Conservation (phyloP, 2,888 invertebrate species). For the Melanostoma scalare region DNA sequence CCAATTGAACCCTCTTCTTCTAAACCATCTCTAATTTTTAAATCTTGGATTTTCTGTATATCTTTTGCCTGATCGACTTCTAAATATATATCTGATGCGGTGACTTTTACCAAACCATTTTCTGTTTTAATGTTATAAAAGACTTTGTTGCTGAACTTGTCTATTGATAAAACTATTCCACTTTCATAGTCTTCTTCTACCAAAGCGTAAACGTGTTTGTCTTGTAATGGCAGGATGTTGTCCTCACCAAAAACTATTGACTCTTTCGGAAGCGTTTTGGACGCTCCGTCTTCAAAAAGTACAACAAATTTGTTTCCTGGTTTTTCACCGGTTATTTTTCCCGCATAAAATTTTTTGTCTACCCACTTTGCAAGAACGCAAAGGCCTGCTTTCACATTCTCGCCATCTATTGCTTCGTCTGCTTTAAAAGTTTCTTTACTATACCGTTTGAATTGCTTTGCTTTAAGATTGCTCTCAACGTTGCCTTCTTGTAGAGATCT, state of each 20-base stretch:
- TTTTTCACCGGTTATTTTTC: constrained; percentile 84
- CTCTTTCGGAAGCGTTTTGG: constrained; percentile 84
- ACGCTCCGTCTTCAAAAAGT: constrained; percentile 86
- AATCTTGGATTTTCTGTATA: constrained; percentile 80
- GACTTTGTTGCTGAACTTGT: constrained; percentile 81
- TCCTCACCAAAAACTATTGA: constrained; percentile 85
- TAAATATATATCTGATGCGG: constrained; percentile 83
- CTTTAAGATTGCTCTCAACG: constrained; percentile 64
- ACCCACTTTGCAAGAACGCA: constrained; percentile 87
- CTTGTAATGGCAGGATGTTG: constrained; percentile 82
- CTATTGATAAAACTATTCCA: constrained; percentile 82
- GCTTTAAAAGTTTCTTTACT: constrained; percentile 52
- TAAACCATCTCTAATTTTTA: constrained; percentile 46
- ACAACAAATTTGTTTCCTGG: constrained; percentile 85
- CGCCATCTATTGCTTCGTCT: constrained; percentile 37
- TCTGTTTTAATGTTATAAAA: constrained; percentile 74
- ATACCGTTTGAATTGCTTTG: constrained; percentile 66
- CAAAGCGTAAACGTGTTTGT: constrained; percentile 84
- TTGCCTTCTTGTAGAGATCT: constrained; percentile 69
- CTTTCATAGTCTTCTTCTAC: constrained; percentile 84
- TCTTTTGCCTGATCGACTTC: constrained; percentile 84
- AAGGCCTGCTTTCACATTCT: constrained; percentile 74
- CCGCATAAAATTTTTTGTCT: constrained; percentile 87
- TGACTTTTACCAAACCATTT: constrained; percentile 83
- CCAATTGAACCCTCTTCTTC: constrained; percentile 57